Evolutionary conservation across 2,888 invertebrate species (phyloP).

Genomic region (Caenorhabditis sp.): DNA sequence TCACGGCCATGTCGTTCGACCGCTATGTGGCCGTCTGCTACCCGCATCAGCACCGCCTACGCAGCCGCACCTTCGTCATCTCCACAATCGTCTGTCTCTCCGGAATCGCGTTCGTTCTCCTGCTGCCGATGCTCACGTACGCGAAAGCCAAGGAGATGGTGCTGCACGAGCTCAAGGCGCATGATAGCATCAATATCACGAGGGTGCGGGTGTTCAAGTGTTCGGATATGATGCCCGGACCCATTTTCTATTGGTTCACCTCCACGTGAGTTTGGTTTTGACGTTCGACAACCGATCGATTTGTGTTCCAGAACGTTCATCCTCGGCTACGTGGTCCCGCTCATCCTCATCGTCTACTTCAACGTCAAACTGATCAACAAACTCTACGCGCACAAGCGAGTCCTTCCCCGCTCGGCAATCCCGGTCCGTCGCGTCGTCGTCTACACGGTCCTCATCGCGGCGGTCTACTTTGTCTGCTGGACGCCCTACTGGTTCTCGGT

Average conservation of each 20-base stretch:
- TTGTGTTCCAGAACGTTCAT: slow-evolving; percentile 72
- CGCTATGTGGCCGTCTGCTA: slow-evolving; percentile 77
- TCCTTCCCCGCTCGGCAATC: slow-evolving; percentile 71
- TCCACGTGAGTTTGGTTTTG: slow-evolving; percentile 60
- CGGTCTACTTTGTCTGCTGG: slow-evolving; percentile 77
- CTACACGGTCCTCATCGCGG: slow-evolving; percentile 76
- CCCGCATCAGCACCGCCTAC: slow-evolving; percentile 69
- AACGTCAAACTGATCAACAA: slow-evolving; percentile 74
- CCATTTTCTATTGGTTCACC: slow-evolving; percentile 77
- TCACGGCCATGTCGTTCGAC: slow-evolving; percentile 78
- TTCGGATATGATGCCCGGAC: slow-evolving; percentile 73
- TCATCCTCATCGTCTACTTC: slow-evolving; percentile 75
- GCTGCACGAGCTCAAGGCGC: slow-evolving; percentile 60
- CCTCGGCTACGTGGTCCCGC: slow-evolving; percentile 76
- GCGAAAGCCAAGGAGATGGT: slow-evolving; percentile 67
- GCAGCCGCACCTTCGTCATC: slow-evolving; percentile 73
- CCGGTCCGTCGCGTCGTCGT: slow-evolving; percentile 74
- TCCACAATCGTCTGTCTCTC: slow-evolving; percentile 71
- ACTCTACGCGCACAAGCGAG: slow-evolving; percentile 72
- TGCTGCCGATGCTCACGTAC: slow-evolving; percentile 75
- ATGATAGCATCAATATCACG: slow-evolving; percentile 69
- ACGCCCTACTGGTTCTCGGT: slow-evolving; percentile 78
- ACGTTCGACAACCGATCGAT: too few relatives aligned
- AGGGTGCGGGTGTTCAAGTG: slow-evolving; percentile 75
- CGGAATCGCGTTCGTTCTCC: slow-evolving; percentile 71